Percentiles rank a stretch among this genome's conserved stretches.
Evolutionary conservation across 2,888 invertebrate species (phyloP).

Genomic region (Exephanes ischioxanthus): DNA sequence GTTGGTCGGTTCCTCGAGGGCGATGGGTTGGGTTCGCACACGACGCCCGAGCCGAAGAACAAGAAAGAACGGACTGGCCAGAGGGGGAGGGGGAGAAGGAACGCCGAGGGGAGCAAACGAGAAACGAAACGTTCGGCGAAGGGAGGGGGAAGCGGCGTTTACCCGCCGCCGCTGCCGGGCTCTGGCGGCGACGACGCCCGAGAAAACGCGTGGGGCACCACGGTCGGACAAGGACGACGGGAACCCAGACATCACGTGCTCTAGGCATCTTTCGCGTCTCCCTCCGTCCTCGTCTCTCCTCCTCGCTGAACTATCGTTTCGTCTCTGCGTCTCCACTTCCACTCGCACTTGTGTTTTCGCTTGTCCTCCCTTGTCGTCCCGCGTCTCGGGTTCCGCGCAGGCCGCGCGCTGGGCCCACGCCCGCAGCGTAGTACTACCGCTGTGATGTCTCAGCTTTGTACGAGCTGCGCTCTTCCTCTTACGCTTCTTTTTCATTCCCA

Average conservation of each 20-base stretch:
- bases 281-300: constrained; percentile 45
- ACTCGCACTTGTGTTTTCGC: constrained; percentile 39
- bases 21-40: constrained; percentile 32
- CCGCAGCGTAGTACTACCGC: constrained; percentile 18
- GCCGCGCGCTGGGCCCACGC: constrained; percentile 24
- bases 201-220: constrained; percentile 26
- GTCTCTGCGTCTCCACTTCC: constrained; percentile 7
- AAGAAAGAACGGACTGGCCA: constrained; percentile 1
- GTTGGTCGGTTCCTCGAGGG: constrained; percentile 64
- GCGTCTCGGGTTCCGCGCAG: constrained; percentile 6
- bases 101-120: constrained; percentile 20
- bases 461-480: background rate
- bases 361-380: constrained; percentile 14
- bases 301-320: constrained; percentile 17
- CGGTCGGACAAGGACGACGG: constrained; percentile 73
- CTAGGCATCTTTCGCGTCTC: constrained; percentile 66
- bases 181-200: constrained; percentile 11
- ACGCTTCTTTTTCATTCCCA: background rate
- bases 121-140: constrained; percentile 12
- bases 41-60: constrained; percentile 14
- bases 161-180: constrained; percentile 8
- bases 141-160: constrained; percentile 12
- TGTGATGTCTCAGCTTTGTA: background rate
- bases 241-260: constrained; percentile 79
- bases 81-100: background rate